Evolutionary conservation across 2,888 invertebrate genomes (phyloP).

Genomic region (Meteorus cinctellus): DNA sequence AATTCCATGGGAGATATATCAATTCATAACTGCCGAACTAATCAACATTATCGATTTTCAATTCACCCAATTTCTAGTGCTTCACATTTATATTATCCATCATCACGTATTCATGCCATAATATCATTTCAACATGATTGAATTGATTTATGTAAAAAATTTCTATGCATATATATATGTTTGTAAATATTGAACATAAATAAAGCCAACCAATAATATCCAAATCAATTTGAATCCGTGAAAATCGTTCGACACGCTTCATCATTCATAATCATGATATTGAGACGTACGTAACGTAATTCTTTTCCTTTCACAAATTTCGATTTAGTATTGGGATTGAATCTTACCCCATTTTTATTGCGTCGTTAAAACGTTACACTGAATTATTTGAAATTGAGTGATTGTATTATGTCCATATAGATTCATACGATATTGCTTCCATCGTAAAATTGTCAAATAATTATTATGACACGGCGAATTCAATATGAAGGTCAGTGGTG

Average conservation of each 20-base stretch:
- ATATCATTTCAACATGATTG: not conserved
- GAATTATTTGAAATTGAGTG: slow-evolving; percentile 35
- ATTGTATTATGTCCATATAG: slow-evolving; percentile 22
- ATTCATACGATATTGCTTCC: slow-evolving; percentile 14
- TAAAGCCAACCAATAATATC: not conserved
- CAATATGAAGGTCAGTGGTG: slow-evolving; percentile 17
- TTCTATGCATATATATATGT: not conserved
- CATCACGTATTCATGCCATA: not conserved
- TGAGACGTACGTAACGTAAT: not conserved
- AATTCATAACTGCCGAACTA: slow-evolving; percentile 43
- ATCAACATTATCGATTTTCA: slow-evolving; percentile 16
- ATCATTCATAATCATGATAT: slow-evolving; percentile 5
- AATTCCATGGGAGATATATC: slow-evolving; percentile 64
- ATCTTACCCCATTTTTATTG: slow-evolving; percentile 12
- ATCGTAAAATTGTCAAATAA: slow-evolving; percentile 23
- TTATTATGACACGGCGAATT: slow-evolving; percentile 24
- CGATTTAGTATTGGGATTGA: slow-evolving; percentile 10
- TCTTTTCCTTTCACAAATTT: not conserved
- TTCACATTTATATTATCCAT: not conserved
- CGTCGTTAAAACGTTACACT: slow-evolving; percentile 26
- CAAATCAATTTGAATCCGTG: not conserved
- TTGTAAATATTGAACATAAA: slow-evolving; percentile 10
- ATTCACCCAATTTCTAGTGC: not conserved
- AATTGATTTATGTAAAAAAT: not conserved
- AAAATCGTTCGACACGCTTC: not conserved